Evolutionary conservation across 2,113 vertebrate species (phyloP), one percentile per base, ranked within the genome.

Genomic region (Pseudois nayaur): DNA sequence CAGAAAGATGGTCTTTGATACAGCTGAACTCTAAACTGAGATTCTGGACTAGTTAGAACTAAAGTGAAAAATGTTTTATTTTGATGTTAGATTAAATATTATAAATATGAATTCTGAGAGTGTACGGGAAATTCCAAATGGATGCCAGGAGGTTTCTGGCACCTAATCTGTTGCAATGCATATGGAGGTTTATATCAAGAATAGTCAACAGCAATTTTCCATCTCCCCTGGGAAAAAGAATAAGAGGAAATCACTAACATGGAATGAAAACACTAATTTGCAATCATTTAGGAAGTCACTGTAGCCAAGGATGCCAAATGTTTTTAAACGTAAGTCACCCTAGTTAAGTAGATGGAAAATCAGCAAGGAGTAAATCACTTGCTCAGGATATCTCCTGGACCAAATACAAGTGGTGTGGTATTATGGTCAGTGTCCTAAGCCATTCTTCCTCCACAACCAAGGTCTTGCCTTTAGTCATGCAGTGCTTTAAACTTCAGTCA

Each of bases 211-310:
- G 93, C 87, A 89, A 97, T 97, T 98, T 98, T 96, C 96, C 92
- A 97, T 92, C 91, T 93, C 97, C 85, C 76, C 25, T 87, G 95
- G 96, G 98, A 96, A 23, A 23, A 64, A 89, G 87, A 97, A 97
- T 94, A 95, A 94, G 96, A 98, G 97, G 96, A 96, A 98, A 96
- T 97, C 96, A 89, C 64, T 89, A 96, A 97, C 23, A 2, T 94
- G 95, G 96, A 97, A 97, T 95, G 95, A 98, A 97, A 97, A 97
- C 95, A 96, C 86, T 95, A 87, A 98, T 96, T 96, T 96, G 89
- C 93, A 97, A 95, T 97, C 96, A 96, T 97, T 94, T 52, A 97
- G 96, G 76, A 94, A 97, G 97, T 97, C 52, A 82, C 50, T 93
- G 60, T 91, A 79, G 89, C 83, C 93, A 95, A 85, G 55, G 91